These are phyloP conservation scores for Crambe crambe DNA, from an alignment of 37 sponge, comb jelly and placozoan species.

Conservation along the genomic window DNA sequence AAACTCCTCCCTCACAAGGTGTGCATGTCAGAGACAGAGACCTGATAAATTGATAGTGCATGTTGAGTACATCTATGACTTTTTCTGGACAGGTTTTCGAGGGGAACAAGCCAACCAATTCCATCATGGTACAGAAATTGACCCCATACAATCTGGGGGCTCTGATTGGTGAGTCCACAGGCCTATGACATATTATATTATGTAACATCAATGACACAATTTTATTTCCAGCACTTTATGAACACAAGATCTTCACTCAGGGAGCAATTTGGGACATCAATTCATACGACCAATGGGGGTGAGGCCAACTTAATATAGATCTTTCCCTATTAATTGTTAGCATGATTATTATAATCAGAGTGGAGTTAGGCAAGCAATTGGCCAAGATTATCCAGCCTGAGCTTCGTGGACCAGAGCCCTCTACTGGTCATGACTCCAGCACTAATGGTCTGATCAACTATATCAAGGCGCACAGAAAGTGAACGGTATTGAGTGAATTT, in stretches of 20 bases:
- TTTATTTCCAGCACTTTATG: conserved; percentile 85
- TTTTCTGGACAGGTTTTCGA: conserved; percentile 75
- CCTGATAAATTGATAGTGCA: neutral
- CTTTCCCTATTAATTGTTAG: neutral
- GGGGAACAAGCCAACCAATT: conserved; percentile 98
- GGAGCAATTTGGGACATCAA: conserved; percentile 99
- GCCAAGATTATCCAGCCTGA: conserved; percentile 98
- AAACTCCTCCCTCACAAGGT: conserved; percentile 92
- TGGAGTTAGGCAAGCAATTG: conserved; percentile 98
- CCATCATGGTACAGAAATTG: conserved; percentile 86
- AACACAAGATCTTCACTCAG: conserved; percentile 99
- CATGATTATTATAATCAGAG: conserved; percentile 35
- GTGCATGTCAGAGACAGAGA: neutral
- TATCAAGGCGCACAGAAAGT: conserved; percentile 83
- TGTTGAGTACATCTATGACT: neutral
- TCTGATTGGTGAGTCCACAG: conserved; percentile 75
- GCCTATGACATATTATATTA: neutral
- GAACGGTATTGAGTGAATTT: too few relatives aligned
- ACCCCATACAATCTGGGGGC: conserved; percentile 91
- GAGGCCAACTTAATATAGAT: conserved; percentile 6
- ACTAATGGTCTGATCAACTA: conserved; percentile 98
- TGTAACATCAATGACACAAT: neutral
- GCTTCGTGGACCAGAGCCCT: conserved; percentile 59
- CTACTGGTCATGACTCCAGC: conserved; percentile 84
- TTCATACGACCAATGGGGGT: conserved; percentile 99